Evolutionary conservation across 2,113 vertebrate genomes (phyloP).

Genomic region (Toxostoma redivivum): DNA sequence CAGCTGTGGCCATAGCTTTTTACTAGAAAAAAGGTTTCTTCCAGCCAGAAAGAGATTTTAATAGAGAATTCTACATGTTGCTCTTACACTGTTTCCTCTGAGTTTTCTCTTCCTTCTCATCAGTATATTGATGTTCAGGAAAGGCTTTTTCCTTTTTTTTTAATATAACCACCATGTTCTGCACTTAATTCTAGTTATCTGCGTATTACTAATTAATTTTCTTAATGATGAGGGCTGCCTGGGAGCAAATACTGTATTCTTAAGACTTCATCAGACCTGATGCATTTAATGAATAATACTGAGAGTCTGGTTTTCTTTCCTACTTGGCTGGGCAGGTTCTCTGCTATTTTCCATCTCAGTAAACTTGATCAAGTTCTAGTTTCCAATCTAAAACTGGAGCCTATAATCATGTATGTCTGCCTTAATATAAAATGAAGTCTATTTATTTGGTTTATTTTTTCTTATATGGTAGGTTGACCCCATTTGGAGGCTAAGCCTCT

Average conservation of each 20-base stretch:
- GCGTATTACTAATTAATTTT: neutral
- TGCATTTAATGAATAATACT: neutral
- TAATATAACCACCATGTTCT: neutral
- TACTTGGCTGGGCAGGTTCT: neutral
- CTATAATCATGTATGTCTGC: neutral
- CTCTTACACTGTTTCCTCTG: neutral
- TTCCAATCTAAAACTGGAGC: neutral
- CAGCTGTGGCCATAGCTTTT: neutral
- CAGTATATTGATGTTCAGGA: neutral
- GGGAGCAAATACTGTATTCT: neutral
- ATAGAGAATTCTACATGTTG: neutral
- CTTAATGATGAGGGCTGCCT: neutral
- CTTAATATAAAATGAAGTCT: neutral
- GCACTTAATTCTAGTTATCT: neutral
- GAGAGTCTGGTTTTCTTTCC: neutral
- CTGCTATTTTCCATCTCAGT: neutral
- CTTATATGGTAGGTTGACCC: neutral
- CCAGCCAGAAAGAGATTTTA: neutral
- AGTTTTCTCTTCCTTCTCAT: neutral
- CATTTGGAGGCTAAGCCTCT: neutral
- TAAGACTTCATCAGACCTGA: neutral
- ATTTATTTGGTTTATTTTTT: neutral
- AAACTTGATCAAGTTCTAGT: neutral
- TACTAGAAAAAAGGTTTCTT: neutral
- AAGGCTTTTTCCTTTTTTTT: neutral